Evolutionary conservation across 2,888 invertebrate species (phyloP).

Genomic region (Phengaris arion): DNA sequence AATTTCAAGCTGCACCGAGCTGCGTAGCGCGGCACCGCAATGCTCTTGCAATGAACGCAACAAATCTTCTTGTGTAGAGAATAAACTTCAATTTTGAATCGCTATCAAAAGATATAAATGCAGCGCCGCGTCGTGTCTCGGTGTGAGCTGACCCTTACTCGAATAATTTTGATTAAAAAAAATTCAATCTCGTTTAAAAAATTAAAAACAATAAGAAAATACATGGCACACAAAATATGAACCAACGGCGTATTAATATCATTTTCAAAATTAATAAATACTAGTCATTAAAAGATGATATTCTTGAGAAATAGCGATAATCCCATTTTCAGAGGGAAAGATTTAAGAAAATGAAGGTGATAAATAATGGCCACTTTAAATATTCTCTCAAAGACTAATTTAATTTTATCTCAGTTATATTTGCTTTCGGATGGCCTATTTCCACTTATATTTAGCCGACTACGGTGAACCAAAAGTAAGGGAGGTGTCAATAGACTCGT

Average conservation of each 20-base stretch:
- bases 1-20: too few species aligned
- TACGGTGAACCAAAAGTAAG: too few species aligned
- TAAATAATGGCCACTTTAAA: not conserved
- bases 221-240: not conserved
- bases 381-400: not conserved
- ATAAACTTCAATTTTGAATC: too few species aligned
- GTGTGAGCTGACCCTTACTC: too few species aligned
- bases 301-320: not conserved
- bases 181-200: not conserved
- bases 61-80: too few species aligned
- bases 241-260: not conserved
- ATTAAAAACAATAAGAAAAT: not conserved
- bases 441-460: not conserved
- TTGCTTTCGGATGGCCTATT: not conserved
- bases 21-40: too few species aligned
- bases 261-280: constrained; percentile 8
- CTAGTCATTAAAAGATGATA: constrained; percentile 5
- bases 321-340: not conserved
- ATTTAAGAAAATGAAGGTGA: constrained; percentile 11
- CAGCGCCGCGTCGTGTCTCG: too few species aligned
- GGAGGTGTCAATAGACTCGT: too few species aligned
- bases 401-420: not conserved
- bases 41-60: too few species aligned
- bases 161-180: too few species aligned
- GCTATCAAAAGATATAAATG: too few species aligned